Evolutionary conservation across 2,113 vertebrate species (phyloP), one percentile per base, ranked within the genome.

Genomic region (Neomonachus schauinslandi): DNA sequence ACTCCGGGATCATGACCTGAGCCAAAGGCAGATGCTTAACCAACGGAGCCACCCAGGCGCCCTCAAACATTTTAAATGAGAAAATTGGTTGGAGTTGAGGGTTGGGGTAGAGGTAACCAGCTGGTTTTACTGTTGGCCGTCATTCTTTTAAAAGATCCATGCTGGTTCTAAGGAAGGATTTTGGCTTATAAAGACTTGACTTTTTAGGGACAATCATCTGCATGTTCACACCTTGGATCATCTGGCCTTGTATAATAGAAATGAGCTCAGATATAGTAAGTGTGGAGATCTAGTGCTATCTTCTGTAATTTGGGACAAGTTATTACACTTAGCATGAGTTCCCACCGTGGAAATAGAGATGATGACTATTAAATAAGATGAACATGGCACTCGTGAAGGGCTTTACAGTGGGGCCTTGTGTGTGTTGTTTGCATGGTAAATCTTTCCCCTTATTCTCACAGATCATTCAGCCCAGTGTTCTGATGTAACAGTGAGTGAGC

Each of bases 1-100:
- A 33, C 28, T 67, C 63, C 6, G 1, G 63, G 63, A 67, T 33
- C 63, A 16, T 33, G 31, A 67, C 31, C 63, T 33, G 31, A 67
- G 63, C 31, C 63, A 67, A 3, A 67, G 63, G 57, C 21, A 59
- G 57, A 59, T 2, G 2, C 21, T 24, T 59, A 59, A 59, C 57
- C 57, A 7, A 10, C 21, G 24, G 22, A 59, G 21, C 57, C 57
- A 59, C 22, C 57, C 21, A 24, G 22, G 14, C 6, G 12, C 14
- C 63, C 31, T 67, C 63, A 67, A 13, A 76, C 57, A 22, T 71
- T 96, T 97, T 95, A 91, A 81, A 55, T 91, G 79, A 88, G 57
- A 95, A 85, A 77, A 55, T 82, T 79, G 46, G 22, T 69, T 65
- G 28, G n/a, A 15, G 21, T 63, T 86, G 33, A 84, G 49, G 26